Base-by-base conservation (phyloP, 2,888 invertebrate genomes). In the Drosophila nr. fundita region DNA sequence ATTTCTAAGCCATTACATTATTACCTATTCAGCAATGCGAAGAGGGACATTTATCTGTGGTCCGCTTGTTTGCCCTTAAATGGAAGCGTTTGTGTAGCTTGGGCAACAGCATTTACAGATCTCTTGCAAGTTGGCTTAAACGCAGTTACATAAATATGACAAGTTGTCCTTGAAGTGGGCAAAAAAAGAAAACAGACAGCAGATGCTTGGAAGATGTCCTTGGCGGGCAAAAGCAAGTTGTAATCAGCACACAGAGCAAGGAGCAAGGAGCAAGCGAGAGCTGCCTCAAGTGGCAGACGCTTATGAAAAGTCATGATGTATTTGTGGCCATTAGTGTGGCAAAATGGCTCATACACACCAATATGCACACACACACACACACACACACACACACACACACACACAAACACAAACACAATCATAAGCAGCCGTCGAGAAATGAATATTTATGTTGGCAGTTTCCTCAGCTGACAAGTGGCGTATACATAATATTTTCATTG, bases 271-370 rank as follows among this genome's bases (percentile, higher is more conserved):
- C 30, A 62, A 48, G 59, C 29, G 27, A 29, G 45, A 54, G 70
- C 68, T 42, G 76, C 65, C 73, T 80, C 86, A 83, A 88, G 86
- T 83, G 88, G 83, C 75, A 73, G 80, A 57, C 76, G 82, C 86
- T 88, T 86, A 78, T 82, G 79, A 86, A 78, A 86, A 88, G 82
- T 88, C 88, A 87, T 88, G 87, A 87, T 86, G 87, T 82, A 87
- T 87, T 88, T 84, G 87, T 74, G 82, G 75, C 84, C 78, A 87
- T 87, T 86, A 88, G 86, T 87, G 85, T 87, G 79, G 83, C 81
- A 83, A 84, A 84, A 77, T 79, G 80, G 76, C 76, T 76, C 72
- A 62, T 73, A 73, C 50, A 36, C 72, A 65, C 64, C 60, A 70
- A 58, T 49, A 42, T 50, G 24, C 42, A 50, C 60, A 40, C 64